phyloP scores from a whole-genome alignment of 1,140 invertebrate genomes.

The Atta colombica region DNA sequence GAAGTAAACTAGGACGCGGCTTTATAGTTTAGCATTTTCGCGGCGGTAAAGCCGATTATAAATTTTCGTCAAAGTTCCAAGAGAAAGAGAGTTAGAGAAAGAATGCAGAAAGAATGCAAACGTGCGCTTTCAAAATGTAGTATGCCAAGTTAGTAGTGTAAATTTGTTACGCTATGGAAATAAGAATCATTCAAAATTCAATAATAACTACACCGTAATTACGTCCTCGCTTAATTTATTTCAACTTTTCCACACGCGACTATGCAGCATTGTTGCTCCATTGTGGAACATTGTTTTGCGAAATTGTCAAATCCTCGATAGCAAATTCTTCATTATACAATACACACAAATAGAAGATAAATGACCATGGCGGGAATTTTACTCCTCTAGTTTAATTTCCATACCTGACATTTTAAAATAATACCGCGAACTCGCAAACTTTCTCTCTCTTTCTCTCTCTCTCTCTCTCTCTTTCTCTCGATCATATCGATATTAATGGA shows the following conservation, averaged over 20 bases:
- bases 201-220: conserved; percentile 11
- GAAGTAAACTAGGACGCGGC: conserved; percentile 30
- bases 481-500: background rate
- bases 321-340: conserved; percentile 1
- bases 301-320: conserved; percentile 23
- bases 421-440: no score
- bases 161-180: conserved; percentile 24
- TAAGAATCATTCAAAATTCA: conserved; percentile 39
- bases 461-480: no score
- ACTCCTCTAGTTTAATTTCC: background rate
- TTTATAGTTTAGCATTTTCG: conserved; percentile 48
- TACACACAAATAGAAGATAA: conserved; percentile 18
- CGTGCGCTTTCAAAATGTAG: background rate
- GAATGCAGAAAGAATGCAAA: conserved; percentile 12
- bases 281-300: conserved; percentile 5
- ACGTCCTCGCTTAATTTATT: conserved; percentile 60
- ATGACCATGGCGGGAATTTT: background rate
- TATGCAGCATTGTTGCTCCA: background rate
- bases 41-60: conserved; percentile 27
- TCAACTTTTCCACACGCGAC: conserved; percentile 13
- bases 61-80: conserved; percentile 29
- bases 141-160: conserved; percentile 2
- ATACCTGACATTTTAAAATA: conserved; percentile 1
- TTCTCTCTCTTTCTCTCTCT: no score
- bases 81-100: background rate